Evolutionary conservation across 2,797 vertebrate genomes (phyloP), one percentile per base, ranked within the genome.

Genomic region (Notamacropus eugenii): DNA sequence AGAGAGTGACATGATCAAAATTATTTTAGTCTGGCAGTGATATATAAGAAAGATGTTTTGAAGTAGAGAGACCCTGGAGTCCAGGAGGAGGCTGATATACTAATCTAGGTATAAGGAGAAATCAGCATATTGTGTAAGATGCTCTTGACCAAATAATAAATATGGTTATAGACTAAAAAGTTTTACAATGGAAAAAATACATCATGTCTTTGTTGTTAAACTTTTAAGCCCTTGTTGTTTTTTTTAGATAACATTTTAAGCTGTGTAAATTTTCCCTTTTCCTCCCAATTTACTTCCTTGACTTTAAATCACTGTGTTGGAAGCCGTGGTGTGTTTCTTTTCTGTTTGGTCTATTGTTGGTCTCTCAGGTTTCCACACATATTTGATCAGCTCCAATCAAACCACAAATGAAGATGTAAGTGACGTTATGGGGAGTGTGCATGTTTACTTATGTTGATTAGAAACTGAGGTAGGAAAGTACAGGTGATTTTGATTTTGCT

Each of bases 361-460:
- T 94, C 99, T 99, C 97, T 99, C 99, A 91, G 99, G 99, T 95
- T 99, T 99, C 99, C 99, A 99, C 98, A 99, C 99, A 0, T 99
- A 99, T 98, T 98, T 99, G 98, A 99, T 99, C 98, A 99, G 99
- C 99, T 99, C 99, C 98, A 99, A 99, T 99, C 99, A 99, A 99
- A 99, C 99, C 91, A 99, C 99, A 91, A 99, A 99, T 95, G 99
- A 99, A 98, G 99, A 99, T 90, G 99, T 99, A 99, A 99, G 99
- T 99, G 57, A 22, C 13, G 0, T 1, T 0, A 0, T 0, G 5
- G 54, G 95, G 3, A 94, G 2, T 10, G 54, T 92, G 55, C 0
- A 0, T 92, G 8, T 0, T 0, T 87, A 1, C 92, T 54, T 54
- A 1, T 91, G 91, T 90, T 82, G 19, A 24, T 56, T 34, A 82